These are phyloP conservation scores for Enteromius unitaeniatus DNA, from an alignment of 2,797 vertebrate species.

Conservation along the genomic window DNA sequence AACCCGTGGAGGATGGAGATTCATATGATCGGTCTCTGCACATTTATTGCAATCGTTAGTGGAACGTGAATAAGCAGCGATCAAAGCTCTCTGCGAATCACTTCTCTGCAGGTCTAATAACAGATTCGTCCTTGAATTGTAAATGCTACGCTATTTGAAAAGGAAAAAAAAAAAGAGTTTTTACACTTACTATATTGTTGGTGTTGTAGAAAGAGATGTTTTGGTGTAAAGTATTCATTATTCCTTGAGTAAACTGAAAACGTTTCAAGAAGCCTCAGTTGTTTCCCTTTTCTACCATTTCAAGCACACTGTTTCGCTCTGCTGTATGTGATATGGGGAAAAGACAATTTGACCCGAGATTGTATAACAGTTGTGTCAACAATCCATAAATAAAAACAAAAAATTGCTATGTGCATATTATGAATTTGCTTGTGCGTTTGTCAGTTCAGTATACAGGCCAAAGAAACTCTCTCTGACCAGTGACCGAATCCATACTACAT, in stretches of 20 bases:
- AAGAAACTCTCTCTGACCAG: neutral
- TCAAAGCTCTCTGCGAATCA: neutral
- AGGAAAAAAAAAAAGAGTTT: neutral
- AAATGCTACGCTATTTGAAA: neutral
- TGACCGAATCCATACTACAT: neutral
- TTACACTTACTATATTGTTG: neutral
- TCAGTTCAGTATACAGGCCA: neutral
- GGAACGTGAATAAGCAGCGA: neutral
- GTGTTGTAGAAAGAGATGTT: constrained; percentile 3
- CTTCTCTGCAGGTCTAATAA: neutral
- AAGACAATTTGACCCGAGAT: neutral
- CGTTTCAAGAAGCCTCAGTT: neutral
- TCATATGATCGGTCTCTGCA: neutral
- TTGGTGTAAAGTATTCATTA: neutral
- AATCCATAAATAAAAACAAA: constrained; percentile 1
- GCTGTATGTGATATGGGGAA: neutral
- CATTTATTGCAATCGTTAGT: neutral
- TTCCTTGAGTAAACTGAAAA: neutral
- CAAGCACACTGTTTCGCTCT: neutral
- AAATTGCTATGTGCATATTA: neutral
- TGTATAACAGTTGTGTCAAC: neutral
- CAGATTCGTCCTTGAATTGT: neutral
- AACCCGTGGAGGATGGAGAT: neutral
- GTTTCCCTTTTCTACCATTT: neutral
- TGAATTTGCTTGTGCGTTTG: neutral